Evolutionary conservation across 2,797 vertebrate genomes (phyloP), one percentile per base, ranked within the genome.

Genomic region (Rhinella marina): DNA sequence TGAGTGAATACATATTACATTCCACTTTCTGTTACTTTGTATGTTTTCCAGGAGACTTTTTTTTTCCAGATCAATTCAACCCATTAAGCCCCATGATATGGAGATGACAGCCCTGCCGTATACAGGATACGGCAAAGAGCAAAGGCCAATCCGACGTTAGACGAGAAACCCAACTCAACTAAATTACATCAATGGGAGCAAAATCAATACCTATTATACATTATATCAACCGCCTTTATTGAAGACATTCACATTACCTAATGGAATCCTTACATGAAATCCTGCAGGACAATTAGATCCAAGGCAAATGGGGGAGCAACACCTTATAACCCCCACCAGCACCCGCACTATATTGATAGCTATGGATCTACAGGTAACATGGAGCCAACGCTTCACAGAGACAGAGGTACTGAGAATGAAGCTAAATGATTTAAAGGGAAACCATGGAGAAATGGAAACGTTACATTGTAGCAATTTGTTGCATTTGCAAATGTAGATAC

Each of bases 151-250:
- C 32, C 23, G 41, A 75, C 72, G 50, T 23, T 17, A 73, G 17
- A 73, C 70, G 17, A 41, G 32, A 17, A 73, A 73, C 17, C 29
- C 11, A 59, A 29, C 9, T 59, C 77, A 29, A 23, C 27, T 23
- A 52, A 81, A 81, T 81, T 48, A 75, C 41, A 73, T 27, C 54
- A 79, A 79, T 57, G 77, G n/a, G 16, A 81, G 56, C 78, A 81
- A 62, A 81, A 81, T 29, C 56, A 62, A 29, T 61, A 81, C 29
- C 41, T 23, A 41, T 81, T 81, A 81, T 41, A 61, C 56, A 81
- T 79, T 29, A 79, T 75, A 75, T 57, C 25, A 57, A 79, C 25
- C 17, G 68, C 41, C 72, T 23, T 19, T 79, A 79, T 59, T 56
- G 50, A 79, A 57, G 19, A 27, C 6, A 57, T 57, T n/a, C 76